Percentiles rank a stretch among this genome's conserved stretches.
These are phyloP conservation scores for Lutra lutra DNA, from an alignment of 2,797 vertebrate species.

Conservation along the genomic window DNA sequence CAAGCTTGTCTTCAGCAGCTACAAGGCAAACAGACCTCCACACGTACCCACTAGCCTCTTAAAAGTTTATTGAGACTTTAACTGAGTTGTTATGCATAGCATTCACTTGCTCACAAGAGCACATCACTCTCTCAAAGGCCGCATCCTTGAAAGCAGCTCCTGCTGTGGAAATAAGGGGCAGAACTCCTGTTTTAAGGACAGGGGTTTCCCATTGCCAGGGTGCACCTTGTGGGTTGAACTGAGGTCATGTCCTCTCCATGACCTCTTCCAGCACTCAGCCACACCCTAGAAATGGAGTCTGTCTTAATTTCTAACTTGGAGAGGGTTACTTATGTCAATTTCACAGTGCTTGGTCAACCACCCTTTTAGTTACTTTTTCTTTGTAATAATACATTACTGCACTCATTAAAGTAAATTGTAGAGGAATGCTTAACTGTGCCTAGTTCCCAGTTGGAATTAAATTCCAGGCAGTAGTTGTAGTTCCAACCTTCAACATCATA, in stretches of 20 bases:
- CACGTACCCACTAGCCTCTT: accelerated
- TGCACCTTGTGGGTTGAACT: background rate
- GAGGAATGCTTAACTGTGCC: background rate
- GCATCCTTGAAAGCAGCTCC: background rate
- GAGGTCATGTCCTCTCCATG: background rate
- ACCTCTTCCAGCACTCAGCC: background rate
- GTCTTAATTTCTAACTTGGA: background rate
- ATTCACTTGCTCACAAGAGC: background rate
- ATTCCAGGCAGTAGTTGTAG: background rate
- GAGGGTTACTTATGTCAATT: background rate
- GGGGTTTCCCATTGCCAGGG: background rate
- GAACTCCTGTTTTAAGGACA: background rate
- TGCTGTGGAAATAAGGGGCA: background rate
- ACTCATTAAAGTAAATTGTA: conserved; percentile 43
- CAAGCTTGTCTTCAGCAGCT: background rate
- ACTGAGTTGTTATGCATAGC: background rate
- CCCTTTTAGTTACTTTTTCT: conserved; percentile 5
- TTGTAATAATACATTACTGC: background rate
- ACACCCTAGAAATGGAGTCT: background rate
- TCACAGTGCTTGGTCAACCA: background rate
- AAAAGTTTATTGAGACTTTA: background rate
- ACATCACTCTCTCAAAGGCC: background rate
- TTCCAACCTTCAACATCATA: background rate
- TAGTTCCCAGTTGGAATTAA: background rate
- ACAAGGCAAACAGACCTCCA: background rate